Evolutionary conservation across 2,888 invertebrate species (phyloP).

Genomic region (Clivina fossor): DNA sequence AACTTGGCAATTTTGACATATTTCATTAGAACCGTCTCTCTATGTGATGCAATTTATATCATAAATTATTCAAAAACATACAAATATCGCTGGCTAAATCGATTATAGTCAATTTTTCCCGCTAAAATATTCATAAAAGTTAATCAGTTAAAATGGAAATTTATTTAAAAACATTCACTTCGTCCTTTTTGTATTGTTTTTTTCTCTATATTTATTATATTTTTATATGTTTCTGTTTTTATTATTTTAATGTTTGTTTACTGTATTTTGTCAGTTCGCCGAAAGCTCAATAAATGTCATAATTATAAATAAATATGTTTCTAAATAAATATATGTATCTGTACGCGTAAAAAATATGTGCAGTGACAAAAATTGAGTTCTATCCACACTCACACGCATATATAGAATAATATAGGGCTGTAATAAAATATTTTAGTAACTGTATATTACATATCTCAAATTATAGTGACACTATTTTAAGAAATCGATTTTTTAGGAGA

Average conservation of each 20-base stretch:
- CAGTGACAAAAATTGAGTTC: too few relatives aligned
- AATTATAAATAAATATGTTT: constrained; percentile 15
- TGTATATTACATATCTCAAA: too few relatives aligned
- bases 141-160: constrained; percentile 21
- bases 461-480: too few relatives aligned
- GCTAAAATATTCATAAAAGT: constrained; percentile 16
- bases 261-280: constrained; percentile 15
- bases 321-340: too few relatives aligned
- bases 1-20: neutral
- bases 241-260: too few relatives aligned
- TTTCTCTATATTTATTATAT: neutral
- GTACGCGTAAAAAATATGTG: too few relatives aligned
- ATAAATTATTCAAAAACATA: constrained; percentile 16
- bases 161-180: constrained; percentile 16
- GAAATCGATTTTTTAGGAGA: too few relatives aligned
- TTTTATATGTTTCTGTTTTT: too few relatives aligned
- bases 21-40: constrained; percentile 1
- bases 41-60: neutral
- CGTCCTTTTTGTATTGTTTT: neutral
- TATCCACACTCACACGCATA: too few relatives aligned
- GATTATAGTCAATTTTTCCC: constrained; percentile 19
- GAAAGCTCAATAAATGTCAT: constrained; percentile 17
- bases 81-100: constrained; percentile 11
- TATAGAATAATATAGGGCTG: too few relatives aligned
- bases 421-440: too few relatives aligned